Evolutionary conservation across 2,888 invertebrate genomes (phyloP), one percentile per base, ranked within the genome.

Genomic region (Mycalesis mineus): DNA sequence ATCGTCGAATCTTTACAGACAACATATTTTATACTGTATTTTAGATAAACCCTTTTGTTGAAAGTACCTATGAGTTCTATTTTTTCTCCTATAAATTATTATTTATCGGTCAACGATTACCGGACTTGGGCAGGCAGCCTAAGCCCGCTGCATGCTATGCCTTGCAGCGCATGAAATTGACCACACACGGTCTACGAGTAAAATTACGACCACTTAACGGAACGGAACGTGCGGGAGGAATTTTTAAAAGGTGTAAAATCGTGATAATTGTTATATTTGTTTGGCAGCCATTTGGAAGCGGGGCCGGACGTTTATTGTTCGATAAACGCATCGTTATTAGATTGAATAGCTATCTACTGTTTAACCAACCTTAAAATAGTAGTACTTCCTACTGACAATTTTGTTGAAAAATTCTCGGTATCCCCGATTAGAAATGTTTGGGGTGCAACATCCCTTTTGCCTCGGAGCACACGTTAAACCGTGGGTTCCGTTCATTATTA

Each of bases 221-320:
- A 49, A 53, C 52, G 48, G 61, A 62, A 58, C 59, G 61, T 66
- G 63, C 65, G 60, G 58, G 55, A 54, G 59, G 63, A 56, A 57
- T 65, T 65, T 67, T 66, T 65, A 63, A 68, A 67, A 67, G 62
- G 66, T 65, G 65, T 67, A 63, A 68, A 68, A 65, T 61, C 52
- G 65, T 60, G 64, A 61, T 67, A 74, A 76, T 75, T 70, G 58
- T 53, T 37, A 51, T 57, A 57, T 62, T 61, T 61, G 41, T 60
- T 54, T 49, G 42, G 39, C 42, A 52, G 48, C 51, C 54, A 33
- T 50, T 54, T 59, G 37, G 36, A 55, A 49, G 49, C 55, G 36
- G 33, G 42, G 1, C 41, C 9, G 45, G 22, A 8, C 45, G 58
- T 59, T 40, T 50, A 52, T 47, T 28, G 28, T 39, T 47, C 37